These are phyloP conservation scores for Himalopsyche japonica DNA, from an alignment of 2,888 invertebrate species.

Conservation along the genomic window DNA sequence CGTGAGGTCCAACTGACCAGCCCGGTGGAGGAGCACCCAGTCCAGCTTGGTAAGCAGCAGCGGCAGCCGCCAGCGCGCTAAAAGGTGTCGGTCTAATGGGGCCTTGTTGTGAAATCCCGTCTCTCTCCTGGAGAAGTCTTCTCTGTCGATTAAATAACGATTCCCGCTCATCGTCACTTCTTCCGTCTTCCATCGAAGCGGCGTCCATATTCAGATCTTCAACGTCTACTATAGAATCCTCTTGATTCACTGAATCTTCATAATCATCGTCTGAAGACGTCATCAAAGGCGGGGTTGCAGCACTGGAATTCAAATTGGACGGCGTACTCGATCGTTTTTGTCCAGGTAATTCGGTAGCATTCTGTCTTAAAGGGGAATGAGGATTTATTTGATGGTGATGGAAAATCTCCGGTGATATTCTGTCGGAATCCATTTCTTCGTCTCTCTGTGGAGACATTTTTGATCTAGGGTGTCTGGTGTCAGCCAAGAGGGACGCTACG, in stretches of 20 bases:
- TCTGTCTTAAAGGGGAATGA: conserved; percentile 56
- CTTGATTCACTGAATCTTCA: conserved; percentile 71
- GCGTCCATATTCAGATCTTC: conserved; percentile 72
- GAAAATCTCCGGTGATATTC: conserved; percentile 53
- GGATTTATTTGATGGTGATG: conserved; percentile 59
- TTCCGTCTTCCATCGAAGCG: conserved; percentile 53
- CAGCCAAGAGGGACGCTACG: conserved; percentile 84
- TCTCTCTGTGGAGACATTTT: conserved; percentile 43
- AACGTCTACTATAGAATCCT: conserved; percentile 75
- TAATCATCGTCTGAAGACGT: conserved; percentile 65
- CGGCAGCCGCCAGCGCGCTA: conserved; percentile 72
- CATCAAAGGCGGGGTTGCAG: conserved; percentile 47
- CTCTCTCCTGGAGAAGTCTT: conserved; percentile 48
- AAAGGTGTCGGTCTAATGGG: conserved; percentile 79
- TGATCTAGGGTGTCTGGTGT: conserved; percentile 68
- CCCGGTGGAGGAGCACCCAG: conserved; percentile 62
- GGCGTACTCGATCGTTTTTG: conserved; percentile 46
- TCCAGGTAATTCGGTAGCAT: conserved; percentile 57
- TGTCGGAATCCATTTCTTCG: conserved; percentile 45
- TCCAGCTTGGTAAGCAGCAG: conserved; percentile 67
- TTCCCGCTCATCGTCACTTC: conserved; percentile 50
- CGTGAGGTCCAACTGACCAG: conserved; percentile 60
- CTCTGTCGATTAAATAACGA: conserved; percentile 40
- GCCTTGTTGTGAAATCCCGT: conserved; percentile 49
- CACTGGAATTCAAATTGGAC: conserved; percentile 56